These are phyloP conservation scores for Meda fulgida DNA, from an alignment of 2,797 vertebrate species.

Conservation along the genomic window DNA sequence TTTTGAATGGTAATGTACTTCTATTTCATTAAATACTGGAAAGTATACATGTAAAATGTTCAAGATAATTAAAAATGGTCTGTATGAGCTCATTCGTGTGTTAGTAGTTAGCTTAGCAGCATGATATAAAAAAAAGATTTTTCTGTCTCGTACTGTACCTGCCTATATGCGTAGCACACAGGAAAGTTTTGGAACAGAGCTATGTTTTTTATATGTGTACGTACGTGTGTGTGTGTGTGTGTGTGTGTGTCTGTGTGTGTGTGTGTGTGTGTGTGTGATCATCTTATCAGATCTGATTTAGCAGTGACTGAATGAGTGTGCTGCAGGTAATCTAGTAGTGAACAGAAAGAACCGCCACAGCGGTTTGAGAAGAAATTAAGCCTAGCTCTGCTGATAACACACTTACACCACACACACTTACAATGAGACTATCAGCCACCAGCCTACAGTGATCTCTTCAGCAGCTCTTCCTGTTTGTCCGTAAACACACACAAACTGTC, in stretches of 20 bases:
- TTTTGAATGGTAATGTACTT: neutral
- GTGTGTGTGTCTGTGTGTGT: neutral
- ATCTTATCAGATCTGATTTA: slow-evolving; percentile 61
- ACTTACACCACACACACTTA: slow-evolving; percentile 40
- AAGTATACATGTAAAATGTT: neutral
- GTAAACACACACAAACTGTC: slow-evolving; percentile 15
- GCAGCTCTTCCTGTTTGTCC: slow-evolving; percentile 27
- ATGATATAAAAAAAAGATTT: neutral
- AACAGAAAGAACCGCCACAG: slow-evolving; percentile 46
- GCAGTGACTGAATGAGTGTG: slow-evolving; percentile 52
- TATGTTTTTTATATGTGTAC: neutral
- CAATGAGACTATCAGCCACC: slow-evolving; percentile 25
- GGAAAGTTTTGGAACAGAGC: neutral
- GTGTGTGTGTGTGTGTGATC: slow-evolving; percentile 32
- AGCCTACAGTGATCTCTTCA: slow-evolving; percentile 24
- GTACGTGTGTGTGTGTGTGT: neutral
- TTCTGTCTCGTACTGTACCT: neutral
- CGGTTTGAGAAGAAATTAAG: slow-evolving; percentile 51
- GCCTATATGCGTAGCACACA: neutral
- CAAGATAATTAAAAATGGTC: neutral
- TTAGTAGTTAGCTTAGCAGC: neutral
- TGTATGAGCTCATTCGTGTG: neutral
- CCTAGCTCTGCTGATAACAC: slow-evolving; percentile 52
- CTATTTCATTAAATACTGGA: neutral
- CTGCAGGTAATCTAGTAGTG: slow-evolving; percentile 57